A percentile compares a stretch with the other conserved stretches of the same genome.
Evolutionary conservation across 2,888 invertebrate species (phyloP).

Genomic region (Drosophila sordidula): DNA sequence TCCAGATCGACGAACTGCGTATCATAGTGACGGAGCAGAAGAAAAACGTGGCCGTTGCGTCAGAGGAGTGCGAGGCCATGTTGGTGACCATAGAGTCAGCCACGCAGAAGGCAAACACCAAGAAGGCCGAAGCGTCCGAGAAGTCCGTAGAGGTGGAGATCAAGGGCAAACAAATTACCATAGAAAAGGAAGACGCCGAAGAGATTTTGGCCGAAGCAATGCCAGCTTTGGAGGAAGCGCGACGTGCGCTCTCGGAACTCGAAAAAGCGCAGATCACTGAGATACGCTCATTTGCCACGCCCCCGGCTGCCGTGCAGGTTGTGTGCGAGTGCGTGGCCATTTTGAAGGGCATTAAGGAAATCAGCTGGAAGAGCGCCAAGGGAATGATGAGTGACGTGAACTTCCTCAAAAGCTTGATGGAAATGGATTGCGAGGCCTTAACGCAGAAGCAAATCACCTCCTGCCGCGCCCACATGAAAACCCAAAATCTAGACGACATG

Average conservation of each 20-base stretch:
- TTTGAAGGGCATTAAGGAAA: conserved; percentile 92
- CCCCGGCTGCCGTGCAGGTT: conserved; percentile 94
- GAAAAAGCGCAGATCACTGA: conserved; percentile 97
- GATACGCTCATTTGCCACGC: conserved; percentile 95
- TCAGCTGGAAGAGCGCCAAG: conserved; percentile 96
- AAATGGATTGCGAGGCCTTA: conserved; percentile 93
- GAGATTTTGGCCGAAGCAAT: conserved; percentile 92
- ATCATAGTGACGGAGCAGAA: conserved; percentile 93
- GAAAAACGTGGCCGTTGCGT: conserved; percentile 92
- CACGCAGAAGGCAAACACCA: conserved; percentile 90
- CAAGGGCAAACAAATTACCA: conserved; percentile 91
- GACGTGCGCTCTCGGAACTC: conserved; percentile 91
- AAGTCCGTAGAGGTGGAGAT: conserved; percentile 93
- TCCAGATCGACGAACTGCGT: conserved; percentile 92
- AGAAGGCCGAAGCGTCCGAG: conserved; percentile 91
- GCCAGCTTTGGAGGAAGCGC: conserved; percentile 93
- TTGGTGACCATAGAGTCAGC: conserved; percentile 91
- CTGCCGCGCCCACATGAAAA: conserved; percentile 90
- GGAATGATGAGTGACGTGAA: conserved; percentile 96
- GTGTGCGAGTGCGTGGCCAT: conserved; percentile 96
- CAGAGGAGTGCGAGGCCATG: conserved; percentile 92
- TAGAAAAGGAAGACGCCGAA: conserved; percentile 94
- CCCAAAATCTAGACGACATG: conserved; percentile 92
- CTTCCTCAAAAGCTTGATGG: conserved; percentile 92
- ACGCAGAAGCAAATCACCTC: conserved; percentile 90